Evolutionary conservation across 2,113 vertebrate species (phyloP).

Genomic region (Actinemys pallida): DNA sequence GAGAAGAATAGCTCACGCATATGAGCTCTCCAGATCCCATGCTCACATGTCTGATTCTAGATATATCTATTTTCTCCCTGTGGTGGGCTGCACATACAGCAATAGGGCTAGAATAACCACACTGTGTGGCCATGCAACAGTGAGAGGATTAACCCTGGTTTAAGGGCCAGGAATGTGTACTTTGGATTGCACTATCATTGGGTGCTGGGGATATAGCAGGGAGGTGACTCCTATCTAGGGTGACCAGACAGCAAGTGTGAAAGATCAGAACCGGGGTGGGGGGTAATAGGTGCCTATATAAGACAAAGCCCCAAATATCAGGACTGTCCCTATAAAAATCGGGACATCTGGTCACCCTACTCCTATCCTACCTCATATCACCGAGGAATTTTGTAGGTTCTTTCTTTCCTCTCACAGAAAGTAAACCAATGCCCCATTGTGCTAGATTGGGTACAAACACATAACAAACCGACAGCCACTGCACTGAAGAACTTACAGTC

Average conservation of each 20-base stretch:
- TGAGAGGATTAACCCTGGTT: not conserved
- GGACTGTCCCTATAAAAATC: no score
- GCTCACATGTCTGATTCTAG: not conserved
- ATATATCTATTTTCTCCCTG: not conserved
- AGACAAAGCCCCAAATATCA: no score
- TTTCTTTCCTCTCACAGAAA: not conserved
- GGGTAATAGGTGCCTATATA: no score
- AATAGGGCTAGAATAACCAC: not conserved
- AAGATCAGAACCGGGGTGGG: no score
- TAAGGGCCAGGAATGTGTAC: not conserved
- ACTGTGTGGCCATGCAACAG: fast-evolving
- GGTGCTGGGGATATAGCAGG: not conserved
- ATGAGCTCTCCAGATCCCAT: not conserved
- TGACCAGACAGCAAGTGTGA: no score
- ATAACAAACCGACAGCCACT: not conserved
- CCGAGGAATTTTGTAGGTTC: not conserved
- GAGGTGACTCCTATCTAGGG: not conserved
- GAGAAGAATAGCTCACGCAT: not conserved
- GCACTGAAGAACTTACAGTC: not conserved
- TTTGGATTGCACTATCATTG: not conserved
- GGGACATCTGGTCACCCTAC: no score
- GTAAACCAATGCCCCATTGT: not conserved
- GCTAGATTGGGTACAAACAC: not conserved
- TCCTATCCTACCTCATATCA: not conserved
- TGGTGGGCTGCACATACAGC: not conserved